Evolutionary conservation across 2,888 invertebrate genomes (phyloP).

Genomic region (Drosophila mayaguana): DNA sequence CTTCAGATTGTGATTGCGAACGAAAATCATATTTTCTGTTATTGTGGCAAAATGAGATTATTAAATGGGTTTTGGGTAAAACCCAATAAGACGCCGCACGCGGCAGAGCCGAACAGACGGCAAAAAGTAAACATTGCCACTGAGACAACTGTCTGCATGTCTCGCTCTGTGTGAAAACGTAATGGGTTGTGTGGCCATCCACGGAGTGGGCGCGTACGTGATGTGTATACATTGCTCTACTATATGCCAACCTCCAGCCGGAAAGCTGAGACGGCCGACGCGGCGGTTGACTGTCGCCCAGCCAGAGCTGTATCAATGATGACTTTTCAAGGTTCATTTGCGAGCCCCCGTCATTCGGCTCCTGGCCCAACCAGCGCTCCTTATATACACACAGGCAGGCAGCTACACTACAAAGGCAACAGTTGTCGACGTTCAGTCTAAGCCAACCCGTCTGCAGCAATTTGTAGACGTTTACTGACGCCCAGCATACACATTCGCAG

Average conservation of each 20-base stretch:
- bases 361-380: slow-evolving; percentile 14
- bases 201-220: slow-evolving; percentile 68
- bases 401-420: slow-evolving; percentile 51
- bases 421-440: slow-evolving; percentile 54
- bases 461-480: slow-evolving; percentile 70
- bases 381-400: no score
- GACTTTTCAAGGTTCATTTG: slow-evolving; percentile 81
- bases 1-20: slow-evolving; percentile 62
- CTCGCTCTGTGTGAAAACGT: slow-evolving; percentile 56
- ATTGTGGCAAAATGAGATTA: slow-evolving; percentile 81
- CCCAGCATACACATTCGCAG: slow-evolving; percentile 40
- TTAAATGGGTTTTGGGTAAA: slow-evolving; percentile 81
- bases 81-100: slow-evolving; percentile 73
- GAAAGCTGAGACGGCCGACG: slow-evolving; percentile 25
- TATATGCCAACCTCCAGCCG: slow-evolving; percentile 30
- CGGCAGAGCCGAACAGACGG: slow-evolving; percentile 52
- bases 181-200: slow-evolving; percentile 56
- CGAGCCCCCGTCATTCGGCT: slow-evolving; percentile 25
- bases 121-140: slow-evolving; percentile 75
- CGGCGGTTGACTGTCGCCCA: slow-evolving; percentile 39
- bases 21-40: slow-evolving; percentile 81
- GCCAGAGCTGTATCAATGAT: slow-evolving; percentile 58
- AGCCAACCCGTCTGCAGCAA: slow-evolving; percentile 65
- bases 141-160: slow-evolving; percentile 67
- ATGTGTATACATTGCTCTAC: slow-evolving; percentile 70